phyloP scores from a whole-genome alignment of 2,113 vertebrate genomes.

The Mormoops blainvillei region DNA sequence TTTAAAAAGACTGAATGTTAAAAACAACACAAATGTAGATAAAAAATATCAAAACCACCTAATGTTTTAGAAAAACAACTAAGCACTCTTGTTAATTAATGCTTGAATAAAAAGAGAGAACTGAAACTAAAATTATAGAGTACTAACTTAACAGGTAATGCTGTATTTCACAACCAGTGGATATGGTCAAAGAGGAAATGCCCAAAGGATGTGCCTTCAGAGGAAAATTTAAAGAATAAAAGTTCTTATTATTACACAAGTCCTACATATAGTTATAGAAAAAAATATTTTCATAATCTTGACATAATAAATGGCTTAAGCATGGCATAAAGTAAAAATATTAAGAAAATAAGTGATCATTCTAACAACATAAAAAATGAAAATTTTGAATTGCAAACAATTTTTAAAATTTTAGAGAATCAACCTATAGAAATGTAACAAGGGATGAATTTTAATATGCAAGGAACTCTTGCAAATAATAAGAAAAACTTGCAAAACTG shows the following conservation, averaged over 20 bases:
- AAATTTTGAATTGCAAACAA: neutral
- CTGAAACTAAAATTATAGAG: neutral
- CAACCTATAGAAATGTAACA: neutral
- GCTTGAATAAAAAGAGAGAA: neutral
- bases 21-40: neutral
- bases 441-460: neutral
- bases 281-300: neutral
- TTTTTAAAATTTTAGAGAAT: neutral
- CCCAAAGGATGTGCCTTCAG: neutral
- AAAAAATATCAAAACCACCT: neutral
- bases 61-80: neutral
- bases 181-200: neutral
- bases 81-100: neutral
- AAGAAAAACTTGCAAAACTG: neutral
- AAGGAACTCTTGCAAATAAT: neutral
- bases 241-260: neutral
- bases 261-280: neutral
- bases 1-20: neutral
- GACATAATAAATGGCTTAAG: neutral
- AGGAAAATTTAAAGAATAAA: neutral
- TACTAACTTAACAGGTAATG: neutral
- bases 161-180: neutral
- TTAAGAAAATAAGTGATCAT: neutral
- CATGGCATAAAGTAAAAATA: neutral
- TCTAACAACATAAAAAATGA: neutral